Base-by-base conservation (phyloP, 2,113 vertebrate species). In the Hylia prasina region DNA sequence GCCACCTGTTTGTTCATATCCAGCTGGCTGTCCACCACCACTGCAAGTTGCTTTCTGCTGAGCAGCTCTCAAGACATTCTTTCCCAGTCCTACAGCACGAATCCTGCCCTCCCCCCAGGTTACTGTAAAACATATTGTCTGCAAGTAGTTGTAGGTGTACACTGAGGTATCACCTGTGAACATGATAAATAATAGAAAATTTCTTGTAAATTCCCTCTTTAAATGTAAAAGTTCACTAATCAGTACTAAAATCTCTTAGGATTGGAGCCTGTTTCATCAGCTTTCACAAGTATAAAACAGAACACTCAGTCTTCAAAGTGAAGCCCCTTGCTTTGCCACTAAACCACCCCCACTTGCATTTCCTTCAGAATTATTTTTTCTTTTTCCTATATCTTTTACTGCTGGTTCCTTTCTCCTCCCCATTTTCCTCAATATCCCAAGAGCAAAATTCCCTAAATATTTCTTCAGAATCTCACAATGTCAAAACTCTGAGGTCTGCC, bases 41-140 rank as follows among this genome's bases (percentile, higher is more conserved):
- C 11, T 7, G 8, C 39, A 60, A 21, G 13, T 22, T 82, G 40
- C 61, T 47, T 75, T 40, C 61, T 61, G 30, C 70, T 68, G 30
- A 61, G 16, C 70, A 68, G 24, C 11, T 82, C 24, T 60, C 30
- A 60, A 60, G 39, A 20, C 30, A 27, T 20, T 35, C 45, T 28
- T n/a, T 45, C 20, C n/a, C 17, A 56, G 48, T 78, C 21, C 44
- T 42, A 39, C 18, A 77, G 44, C 17, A 70, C 13, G n/a, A 53
- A 45, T 7, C 16, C 11, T 42, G 4, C 11, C 16, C 5, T 10
- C 31, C 5, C 4, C 1, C 6, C 7, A 44, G 23, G 33, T 45
- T 12, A 50, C 8, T 35, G 10, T 40, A 54, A 70, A 91, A 45
- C 7, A 27, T 35, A 56, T 24, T 76, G 17, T 4, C 25, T 84